These are phyloP conservation scores for Megalonaias nervosa DNA, from an alignment of 1,140 invertebrate genomes.

Conservation along the genomic window DNA sequence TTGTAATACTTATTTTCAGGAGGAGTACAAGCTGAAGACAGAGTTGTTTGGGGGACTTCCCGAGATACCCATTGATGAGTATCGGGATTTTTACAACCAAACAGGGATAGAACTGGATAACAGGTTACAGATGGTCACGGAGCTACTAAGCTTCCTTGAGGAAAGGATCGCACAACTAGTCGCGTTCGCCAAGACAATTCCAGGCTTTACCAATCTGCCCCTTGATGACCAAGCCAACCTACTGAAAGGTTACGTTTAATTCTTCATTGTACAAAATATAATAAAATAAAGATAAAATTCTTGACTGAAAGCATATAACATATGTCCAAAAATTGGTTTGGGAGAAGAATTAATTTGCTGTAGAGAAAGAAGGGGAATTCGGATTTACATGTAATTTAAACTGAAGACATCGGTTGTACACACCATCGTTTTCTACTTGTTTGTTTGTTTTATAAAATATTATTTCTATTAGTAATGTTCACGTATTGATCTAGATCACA, in stretches of 20 bases:
- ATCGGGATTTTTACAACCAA: constrained; percentile 45
- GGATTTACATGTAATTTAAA: not conserved
- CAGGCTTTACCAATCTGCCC: constrained; percentile 46
- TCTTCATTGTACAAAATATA: not conserved
- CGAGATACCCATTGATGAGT: constrained; percentile 50
- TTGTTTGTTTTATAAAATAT: too few species aligned
- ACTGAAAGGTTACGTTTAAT: constrained; percentile 47
- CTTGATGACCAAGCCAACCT: constrained; percentile 51
- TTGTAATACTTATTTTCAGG: constrained; percentile 15
- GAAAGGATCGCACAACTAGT: constrained; percentile 40
- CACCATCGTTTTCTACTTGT: too few species aligned
- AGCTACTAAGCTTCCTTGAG: constrained; percentile 39
- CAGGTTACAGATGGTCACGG: constrained; percentile 41
- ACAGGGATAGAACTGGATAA: constrained; percentile 58
- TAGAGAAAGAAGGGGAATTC: not conserved
- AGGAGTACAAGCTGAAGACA: constrained; percentile 37
- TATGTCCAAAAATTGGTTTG: not conserved
- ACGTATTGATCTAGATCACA: too few species aligned
- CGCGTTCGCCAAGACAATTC: constrained; percentile 48
- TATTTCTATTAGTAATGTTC: too few species aligned
- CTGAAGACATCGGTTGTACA: too few species aligned
- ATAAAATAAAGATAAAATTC: not conserved
- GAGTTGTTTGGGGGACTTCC: constrained; percentile 47
- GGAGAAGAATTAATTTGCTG: not conserved
- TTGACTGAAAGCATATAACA: not conserved